Evolutionary conservation across 2,888 invertebrate species (phyloP), one percentile per base, ranked within the genome.

Genomic region (Tinea semifulvella): DNA sequence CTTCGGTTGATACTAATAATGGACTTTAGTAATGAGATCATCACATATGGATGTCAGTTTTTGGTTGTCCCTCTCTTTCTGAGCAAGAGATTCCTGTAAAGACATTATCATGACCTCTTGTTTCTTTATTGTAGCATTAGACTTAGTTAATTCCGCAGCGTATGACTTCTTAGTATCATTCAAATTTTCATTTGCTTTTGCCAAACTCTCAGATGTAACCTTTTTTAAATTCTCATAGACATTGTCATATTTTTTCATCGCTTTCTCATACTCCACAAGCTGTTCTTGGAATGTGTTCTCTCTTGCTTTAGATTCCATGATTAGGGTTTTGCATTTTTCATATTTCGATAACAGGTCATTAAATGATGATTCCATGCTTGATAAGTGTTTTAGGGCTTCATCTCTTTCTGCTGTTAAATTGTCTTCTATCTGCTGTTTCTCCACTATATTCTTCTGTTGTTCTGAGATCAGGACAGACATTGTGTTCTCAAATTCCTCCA

Each of bases 31-130:
- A 58, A 96, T 95, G 36, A 96, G 86, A 75, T 96, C 96, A 81
- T 96, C 96, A 84, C 96, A 92, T 61, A 96, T 91, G 68, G 90
- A 88, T 42, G 95, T 89, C 53, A 97, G 76, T 68, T 95, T 94
- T 53, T 88, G 87, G 68, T 95, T 96, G 63, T 96, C 96, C 63
- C 91, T 90, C 0, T 85, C 85, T 73, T 96, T 96, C 60, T 95
- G 94, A 52, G 90, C 88, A 40, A 96, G 77, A 36, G 91, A 86
- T 56, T 91, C 91, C 58, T 92, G 89, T 47, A 96, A 76, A 1
- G 94, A 92, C 48, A 88, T 88, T 51, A 89, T 87, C 55, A 90
- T 91, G 47, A 97, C 87, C 68, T 97, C 96, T 59, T 92, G 86
- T 66, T 94, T 93, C 62, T 92, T 93, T 40, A 93, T 84, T 60